phyloP scores from a whole-genome alignment of 2,888 invertebrate species.

The Pristionchus mayeri region DNA sequence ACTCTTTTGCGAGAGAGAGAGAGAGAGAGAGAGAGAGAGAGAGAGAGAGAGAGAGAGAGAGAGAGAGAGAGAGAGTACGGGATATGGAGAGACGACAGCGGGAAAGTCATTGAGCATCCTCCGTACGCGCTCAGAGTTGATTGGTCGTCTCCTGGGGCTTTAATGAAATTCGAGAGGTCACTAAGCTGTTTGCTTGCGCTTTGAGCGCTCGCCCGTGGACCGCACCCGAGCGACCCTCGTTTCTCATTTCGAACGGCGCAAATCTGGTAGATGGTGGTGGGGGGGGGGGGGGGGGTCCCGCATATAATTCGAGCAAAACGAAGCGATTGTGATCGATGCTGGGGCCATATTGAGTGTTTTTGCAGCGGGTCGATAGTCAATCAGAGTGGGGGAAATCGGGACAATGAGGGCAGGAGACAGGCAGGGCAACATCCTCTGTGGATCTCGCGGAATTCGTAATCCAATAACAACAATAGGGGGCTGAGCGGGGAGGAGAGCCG shows the following conservation, averaged over 20 bases:
- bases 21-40: too few species aligned
- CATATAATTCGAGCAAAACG: too few species aligned
- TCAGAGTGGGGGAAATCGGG: background rate
- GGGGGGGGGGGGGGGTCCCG: too few species aligned
- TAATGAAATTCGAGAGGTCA: background rate
- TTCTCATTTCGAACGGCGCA: background rate
- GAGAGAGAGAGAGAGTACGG: too few species aligned
- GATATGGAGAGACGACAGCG: too few species aligned
- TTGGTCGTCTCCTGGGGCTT: background rate
- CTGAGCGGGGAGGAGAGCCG: background rate
- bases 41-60: too few species aligned
- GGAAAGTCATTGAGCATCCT: background rate
- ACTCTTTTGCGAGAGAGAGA: too few species aligned
- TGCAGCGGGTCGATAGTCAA: background rate
- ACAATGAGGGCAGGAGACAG: background rate
- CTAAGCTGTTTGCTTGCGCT: background rate
- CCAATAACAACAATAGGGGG: conserved; percentile 26
- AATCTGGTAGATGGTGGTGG: too few species aligned
- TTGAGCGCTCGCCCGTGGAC: too few species aligned
- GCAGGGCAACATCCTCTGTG: background rate
- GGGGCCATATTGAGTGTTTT: too few species aligned
- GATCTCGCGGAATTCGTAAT: conserved; percentile 28
- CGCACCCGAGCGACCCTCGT: background rate
- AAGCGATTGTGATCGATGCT: too few species aligned
- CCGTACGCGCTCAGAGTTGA: background rate